Conservation (phyloP, 2,113 vertebrate genomes). For the Delphinus delphis region DNA sequence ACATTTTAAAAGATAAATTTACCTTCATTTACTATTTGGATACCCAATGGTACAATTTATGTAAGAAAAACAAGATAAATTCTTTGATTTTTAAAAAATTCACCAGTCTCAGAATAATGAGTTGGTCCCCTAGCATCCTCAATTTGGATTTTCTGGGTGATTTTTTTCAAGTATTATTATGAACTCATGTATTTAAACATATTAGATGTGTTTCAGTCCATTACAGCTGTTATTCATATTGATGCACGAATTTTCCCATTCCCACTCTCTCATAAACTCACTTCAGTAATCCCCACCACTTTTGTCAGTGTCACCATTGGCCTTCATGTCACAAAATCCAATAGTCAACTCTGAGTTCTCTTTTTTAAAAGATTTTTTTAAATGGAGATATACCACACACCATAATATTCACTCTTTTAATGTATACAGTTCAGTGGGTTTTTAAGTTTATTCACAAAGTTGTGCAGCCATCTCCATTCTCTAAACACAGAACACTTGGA, state of each 20-base stretch:
- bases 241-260: neutral
- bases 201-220: neutral
- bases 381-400: neutral
- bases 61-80: neutral
- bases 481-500: neutral
- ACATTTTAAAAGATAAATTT: neutral
- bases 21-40: neutral
- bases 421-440: neutral
- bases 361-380: neutral
- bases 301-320: neutral
- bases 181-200: neutral
- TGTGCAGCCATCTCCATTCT: neutral
- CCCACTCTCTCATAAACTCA: neutral
- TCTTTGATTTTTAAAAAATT: neutral
- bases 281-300: too few relatives aligned
- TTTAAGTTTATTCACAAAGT: neutral
- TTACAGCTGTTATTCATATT: neutral
- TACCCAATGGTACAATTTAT: neutral
- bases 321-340: neutral
- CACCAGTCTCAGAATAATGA: constrained; percentile 8
- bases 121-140: neutral
- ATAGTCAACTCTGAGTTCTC: neutral
- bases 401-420: neutral
- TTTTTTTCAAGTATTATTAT: neutral
- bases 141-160: neutral